Evolutionary conservation across 2,888 invertebrate species (phyloP).

Genomic region (Coleophora deauratella): DNA sequence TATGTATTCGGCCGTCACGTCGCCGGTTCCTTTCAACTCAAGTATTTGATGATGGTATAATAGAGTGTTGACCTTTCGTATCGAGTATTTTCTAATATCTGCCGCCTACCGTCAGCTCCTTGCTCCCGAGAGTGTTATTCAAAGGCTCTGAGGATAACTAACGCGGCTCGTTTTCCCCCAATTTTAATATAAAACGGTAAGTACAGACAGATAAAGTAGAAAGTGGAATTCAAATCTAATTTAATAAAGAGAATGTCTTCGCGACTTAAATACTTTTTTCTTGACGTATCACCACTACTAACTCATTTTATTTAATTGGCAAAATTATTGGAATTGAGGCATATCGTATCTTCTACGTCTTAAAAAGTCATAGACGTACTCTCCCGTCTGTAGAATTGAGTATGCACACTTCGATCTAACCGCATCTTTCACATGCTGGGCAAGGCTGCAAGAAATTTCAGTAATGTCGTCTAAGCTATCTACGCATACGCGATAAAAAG

Average conservation of each 20-base stretch:
- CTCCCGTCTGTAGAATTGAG: too few relatives aligned
- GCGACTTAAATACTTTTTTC: too few relatives aligned
- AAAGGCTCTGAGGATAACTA: slow-evolving; percentile 2
- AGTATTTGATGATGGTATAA: slow-evolving; percentile 9
- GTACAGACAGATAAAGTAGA: not conserved
- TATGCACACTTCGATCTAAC: not conserved
- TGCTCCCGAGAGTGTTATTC: slow-evolving; percentile 6
- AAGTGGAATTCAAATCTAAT: too few relatives aligned
- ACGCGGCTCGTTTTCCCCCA: not conserved
- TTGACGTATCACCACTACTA: too few relatives aligned
- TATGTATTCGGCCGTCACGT: too few relatives aligned
- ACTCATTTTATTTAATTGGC: too few relatives aligned
- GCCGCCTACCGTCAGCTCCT: slow-evolving; percentile 2
- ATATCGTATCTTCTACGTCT: too few relatives aligned
- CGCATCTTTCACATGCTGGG: slow-evolving; percentile 6
- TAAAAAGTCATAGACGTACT: too few relatives aligned
- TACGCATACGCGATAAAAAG: slow-evolving; percentile 40
- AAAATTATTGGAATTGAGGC: too few relatives aligned
- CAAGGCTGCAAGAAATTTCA: slow-evolving; percentile 17
- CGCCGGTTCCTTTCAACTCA: not conserved
- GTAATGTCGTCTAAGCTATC: slow-evolving; percentile 29
- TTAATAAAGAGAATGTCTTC: too few relatives aligned
- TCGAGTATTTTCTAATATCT: slow-evolving; percentile 9
- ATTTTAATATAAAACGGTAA: slow-evolving; percentile 2
- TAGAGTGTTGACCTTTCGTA: slow-evolving; percentile 6